These are phyloP conservation scores for Aleadryas rufinucha DNA, from an alignment of 2,113 vertebrate genomes.

Conservation along the genomic window DNA sequence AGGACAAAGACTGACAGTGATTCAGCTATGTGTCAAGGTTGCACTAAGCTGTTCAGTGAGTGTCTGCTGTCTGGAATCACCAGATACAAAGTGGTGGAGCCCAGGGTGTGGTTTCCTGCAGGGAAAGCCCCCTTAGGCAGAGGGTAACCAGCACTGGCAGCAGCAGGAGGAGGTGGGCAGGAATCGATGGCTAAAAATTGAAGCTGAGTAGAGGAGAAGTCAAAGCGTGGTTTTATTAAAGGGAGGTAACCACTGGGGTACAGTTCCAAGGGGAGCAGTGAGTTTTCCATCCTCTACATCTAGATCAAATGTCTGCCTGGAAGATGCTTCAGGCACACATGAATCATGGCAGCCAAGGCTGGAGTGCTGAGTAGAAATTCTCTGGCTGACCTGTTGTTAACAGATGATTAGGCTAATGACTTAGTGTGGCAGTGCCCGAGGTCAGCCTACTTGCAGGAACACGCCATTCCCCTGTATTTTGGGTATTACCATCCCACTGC, in stretches of 20 bases:
- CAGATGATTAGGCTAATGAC: constrained; percentile 20
- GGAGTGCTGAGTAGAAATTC: background rate
- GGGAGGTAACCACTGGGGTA: background rate
- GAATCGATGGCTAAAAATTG: background rate
- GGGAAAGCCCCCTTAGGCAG: background rate
- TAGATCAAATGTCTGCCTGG: background rate
- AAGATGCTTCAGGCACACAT: background rate
- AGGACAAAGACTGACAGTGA: background rate
- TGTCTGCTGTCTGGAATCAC: background rate
- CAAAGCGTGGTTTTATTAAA: background rate
- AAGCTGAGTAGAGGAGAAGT: background rate
- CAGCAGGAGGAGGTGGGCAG: background rate
- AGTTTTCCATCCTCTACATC: background rate
- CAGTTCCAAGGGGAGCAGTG: background rate
- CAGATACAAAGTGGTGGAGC: background rate
- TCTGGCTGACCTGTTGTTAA: constrained; percentile 33
- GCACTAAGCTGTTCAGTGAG: background rate
- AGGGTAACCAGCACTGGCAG: background rate
- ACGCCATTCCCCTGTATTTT: background rate
- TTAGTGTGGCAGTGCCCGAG: background rate
- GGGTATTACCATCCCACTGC: background rate
- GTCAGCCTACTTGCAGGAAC: background rate
- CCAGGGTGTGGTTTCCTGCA: background rate
- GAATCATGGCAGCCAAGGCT: background rate
- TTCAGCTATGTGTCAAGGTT: background rate